These are phyloP conservation scores for Parnassius apollo DNA, from an alignment of 2,888 invertebrate genomes.

Conservation along the genomic window DNA sequence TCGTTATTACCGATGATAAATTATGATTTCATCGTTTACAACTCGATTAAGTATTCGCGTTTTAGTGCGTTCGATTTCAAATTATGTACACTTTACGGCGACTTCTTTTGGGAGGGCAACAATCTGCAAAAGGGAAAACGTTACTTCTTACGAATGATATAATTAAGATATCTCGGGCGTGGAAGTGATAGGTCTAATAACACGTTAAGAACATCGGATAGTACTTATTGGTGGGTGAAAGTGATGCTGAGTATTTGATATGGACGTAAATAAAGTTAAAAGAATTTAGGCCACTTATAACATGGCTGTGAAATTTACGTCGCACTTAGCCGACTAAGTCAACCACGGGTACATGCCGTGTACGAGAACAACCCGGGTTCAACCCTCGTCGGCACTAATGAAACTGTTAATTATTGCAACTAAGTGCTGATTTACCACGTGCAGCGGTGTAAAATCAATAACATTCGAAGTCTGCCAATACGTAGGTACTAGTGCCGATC, in stretches of 20 bases:
- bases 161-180: conserved; percentile 47
- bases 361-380: too few relatives aligned
- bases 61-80: conserved; percentile 30
- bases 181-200: conserved; percentile 47
- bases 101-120: conserved; percentile 26
- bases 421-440: too few relatives aligned
- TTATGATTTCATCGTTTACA: conserved; percentile 31
- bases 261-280: conserved; percentile 14
- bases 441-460: too few relatives aligned
- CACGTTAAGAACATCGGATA: conserved; percentile 38
- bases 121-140: conserved; percentile 8
- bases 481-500: too few relatives aligned
- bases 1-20: conserved; percentile 41
- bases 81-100: conserved; percentile 32
- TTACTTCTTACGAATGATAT: conserved; percentile 37
- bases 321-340: background rate
- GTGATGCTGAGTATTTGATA: conserved; percentile 26
- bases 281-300: conserved; percentile 20
- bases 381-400: too few relatives aligned
- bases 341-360: too few relatives aligned
- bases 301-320: background rate
- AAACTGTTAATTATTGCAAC: too few relatives aligned
- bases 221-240: conserved; percentile 47
- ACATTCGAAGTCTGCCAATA: too few relatives aligned
- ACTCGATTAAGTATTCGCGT: conserved; percentile 28